Percentiles rank a stretch among this genome's conserved stretches.
phyloP scores from a whole-genome alignment of 2,113 vertebrate species.

The Acinonyx jubatus region DNA sequence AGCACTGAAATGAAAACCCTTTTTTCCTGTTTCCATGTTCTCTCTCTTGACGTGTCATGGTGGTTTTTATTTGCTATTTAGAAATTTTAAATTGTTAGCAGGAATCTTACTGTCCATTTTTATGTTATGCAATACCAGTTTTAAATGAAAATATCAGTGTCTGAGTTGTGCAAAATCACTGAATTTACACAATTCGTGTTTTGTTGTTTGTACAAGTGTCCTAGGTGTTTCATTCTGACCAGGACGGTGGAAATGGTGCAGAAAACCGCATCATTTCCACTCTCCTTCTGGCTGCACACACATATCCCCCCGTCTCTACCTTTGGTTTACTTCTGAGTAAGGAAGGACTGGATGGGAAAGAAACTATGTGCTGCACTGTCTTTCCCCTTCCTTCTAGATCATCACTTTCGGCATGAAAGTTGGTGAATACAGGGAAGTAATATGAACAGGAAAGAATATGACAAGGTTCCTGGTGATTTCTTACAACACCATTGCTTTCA shows the following conservation, averaged over 20 bases:
- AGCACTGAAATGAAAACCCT: background rate
- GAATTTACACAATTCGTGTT: background rate
- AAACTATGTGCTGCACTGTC: rapidly evolving
- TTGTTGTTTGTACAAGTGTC: background rate
- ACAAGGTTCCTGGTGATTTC: background rate
- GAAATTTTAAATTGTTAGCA: background rate
- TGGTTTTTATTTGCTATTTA: background rate
- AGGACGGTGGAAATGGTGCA: background rate
- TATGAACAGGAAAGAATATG: background rate
- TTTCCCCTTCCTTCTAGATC: background rate
- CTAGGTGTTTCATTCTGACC: background rate
- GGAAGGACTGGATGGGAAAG: background rate
- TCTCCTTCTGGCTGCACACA: background rate
- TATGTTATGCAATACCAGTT: background rate
- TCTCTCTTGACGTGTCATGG: background rate
- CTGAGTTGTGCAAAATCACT: background rate
- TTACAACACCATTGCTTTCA: background rate
- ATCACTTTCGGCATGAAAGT: background rate
- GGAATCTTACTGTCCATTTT: background rate
- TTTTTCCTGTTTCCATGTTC: background rate
- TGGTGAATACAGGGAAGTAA: background rate
- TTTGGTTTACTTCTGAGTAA: background rate
- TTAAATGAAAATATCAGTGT: background rate
- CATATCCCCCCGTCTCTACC: background rate
- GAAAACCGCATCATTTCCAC: background rate